A percentile compares a stretch with the other conserved stretches of the same genome.
phyloP scores from a whole-genome alignment of 2,797 vertebrate species.

The Stomatorhinus walkeri region DNA sequence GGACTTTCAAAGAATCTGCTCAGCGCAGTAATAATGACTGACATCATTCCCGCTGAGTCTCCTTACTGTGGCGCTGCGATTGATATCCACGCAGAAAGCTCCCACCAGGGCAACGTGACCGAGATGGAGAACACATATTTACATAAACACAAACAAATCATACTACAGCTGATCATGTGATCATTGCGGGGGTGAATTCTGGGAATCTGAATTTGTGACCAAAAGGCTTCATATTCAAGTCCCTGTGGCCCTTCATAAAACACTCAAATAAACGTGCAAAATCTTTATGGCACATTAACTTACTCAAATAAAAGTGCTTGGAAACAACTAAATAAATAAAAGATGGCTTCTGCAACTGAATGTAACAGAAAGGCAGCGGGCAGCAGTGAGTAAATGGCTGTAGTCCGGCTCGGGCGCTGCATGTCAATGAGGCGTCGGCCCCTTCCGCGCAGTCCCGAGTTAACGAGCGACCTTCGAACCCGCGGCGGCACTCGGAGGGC shows the following conservation, averaged over 20 bases:
- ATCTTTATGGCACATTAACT: neutral
- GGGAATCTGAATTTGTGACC: neutral
- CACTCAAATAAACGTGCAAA: neutral
- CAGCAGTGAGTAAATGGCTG: neutral
- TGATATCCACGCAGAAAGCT: neutral
- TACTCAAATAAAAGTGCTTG: neutral
- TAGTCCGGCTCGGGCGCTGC: neutral
- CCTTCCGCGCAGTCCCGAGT: neutral
- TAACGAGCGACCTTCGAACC: slow-evolving; percentile 3
- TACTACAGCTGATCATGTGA: neutral
- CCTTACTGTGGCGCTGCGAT: neutral
- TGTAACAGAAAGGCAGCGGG: neutral
- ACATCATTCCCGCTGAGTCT: neutral
- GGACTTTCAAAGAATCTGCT: neutral
- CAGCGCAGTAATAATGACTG: neutral
- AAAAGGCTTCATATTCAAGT: neutral
- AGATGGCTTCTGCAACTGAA: neutral
- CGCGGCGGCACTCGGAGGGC: neutral
- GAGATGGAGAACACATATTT: neutral
- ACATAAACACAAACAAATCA: neutral
- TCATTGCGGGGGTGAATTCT: neutral
- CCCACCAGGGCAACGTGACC: neutral
- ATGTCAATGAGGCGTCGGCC: neutral
- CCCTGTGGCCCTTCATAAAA: neutral
- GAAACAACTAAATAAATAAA: neutral